Base-by-base conservation (phyloP, 2,797 vertebrate species). In the Clarias fuscus region DNA sequence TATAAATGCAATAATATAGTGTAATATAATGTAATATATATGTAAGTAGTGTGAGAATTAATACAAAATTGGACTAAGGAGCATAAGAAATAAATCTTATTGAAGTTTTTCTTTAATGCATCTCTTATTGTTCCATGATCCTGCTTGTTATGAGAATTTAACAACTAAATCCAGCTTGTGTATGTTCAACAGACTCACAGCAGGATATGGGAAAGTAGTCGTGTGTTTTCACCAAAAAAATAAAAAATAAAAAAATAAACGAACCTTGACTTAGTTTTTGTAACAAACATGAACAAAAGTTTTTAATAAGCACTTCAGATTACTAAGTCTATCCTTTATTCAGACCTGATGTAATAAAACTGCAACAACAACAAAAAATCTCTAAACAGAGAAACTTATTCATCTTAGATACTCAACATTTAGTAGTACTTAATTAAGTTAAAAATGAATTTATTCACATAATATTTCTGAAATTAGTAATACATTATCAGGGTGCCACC, bases 81-180 rank as follows among this genome's bases (percentile, higher is more conserved):
- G 48, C 48, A 53, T 53, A 30, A 68, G 3, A 77, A 27, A 48
- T 48, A 61, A 58, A 77, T 58, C n/a, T 58, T 59, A 58, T 22
- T 76, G n/a, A 58, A 56, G 7, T 17, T 30, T 58, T 53, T 59
- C 27, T 37, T 78, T 18, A 59, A 78, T 59, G 75, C 27, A 22
- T 56, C 56, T 78, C 75, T 78, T 59, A 78, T 78, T 78, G 56
- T 58, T 61, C 53, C 40, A 13, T 58, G 75, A 58, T 77, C 75
- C 27, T 22, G 27, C 56, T 78, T 59, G 56, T 78, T 78, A 61
- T 78, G 27, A 78, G 18, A 78, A 78, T 56, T 37, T 78, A 59
- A 59, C 56, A 11, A 1, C 56, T 78, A 78, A 78, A 61, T 78
- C 56, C 56, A 61, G 56, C 53, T 59, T 33, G 30, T 61, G 75